Evolutionary conservation across 1,140 invertebrate species (phyloP), one percentile per base, ranked within the genome.

Genomic region (Saxidomus purpurata): DNA sequence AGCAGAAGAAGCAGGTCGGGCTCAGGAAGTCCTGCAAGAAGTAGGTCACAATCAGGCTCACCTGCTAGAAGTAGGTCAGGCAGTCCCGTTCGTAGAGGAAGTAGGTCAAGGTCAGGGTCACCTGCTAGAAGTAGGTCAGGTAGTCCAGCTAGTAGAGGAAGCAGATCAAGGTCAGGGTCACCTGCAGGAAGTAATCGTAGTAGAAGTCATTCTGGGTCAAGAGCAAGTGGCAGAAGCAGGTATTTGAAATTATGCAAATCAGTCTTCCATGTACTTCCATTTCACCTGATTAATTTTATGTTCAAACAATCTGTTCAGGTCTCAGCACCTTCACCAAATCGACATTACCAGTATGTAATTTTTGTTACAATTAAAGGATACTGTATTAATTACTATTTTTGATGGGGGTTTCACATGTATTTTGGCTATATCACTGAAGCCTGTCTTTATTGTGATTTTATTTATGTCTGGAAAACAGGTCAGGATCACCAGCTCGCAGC

Each of bases 161-260:
- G 61, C 69, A 69, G 82, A 67, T 85, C 81, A 67, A 43, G 81
- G 28, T 84, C 81, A 47, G 69, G 67, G 31, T 71, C 61, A 40
- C 69, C 83, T 36, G 83, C 67, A 28, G 67, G 83, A 49, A 63
- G 55, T 63, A 28, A 25, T 36, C 38, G 69, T 28, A 84, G 63
- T 76, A 55, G 67, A 52, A 55, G 61, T 19, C 11, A 69, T 11
- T 86, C 83, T 19, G 83, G 83, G 8, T 86, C 83, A 52, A 74
- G 69, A n/a, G 43, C 83, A n/a, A 74, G 83, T 74, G 59, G 49
- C 19, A 76, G 83, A 77, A 77, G 84, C 47, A 76, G 84, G 84
- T 86, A 74, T n/a, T n/a, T n/a, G n/a, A n/a, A n/a, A n/a, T n/a
- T n/a, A n/a, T n/a, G n/a, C n/a, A n/a, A n/a, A n/a, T n/a, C n/a